Evolutionary conservation across 2,797 vertebrate genomes (phyloP), one percentile per base, ranked within the genome.

Genomic region (Melanotaenia maccullochi): DNA sequence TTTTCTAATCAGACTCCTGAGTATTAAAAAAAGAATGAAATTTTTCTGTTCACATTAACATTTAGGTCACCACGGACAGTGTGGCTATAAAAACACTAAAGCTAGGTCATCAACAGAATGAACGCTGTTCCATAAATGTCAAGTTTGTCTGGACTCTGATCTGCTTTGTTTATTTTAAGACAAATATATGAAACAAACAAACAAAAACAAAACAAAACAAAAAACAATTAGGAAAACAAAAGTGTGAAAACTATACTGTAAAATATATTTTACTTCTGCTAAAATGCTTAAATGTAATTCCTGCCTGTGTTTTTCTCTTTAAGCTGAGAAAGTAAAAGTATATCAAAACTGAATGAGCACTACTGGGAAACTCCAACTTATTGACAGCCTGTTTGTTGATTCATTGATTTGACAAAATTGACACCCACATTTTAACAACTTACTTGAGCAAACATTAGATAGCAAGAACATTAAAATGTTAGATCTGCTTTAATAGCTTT

Each of bases 121-220:
- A 54, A 66, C 47, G 40, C 61, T 1, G 9, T 36, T 54, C 59
- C 14, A n/a, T 5, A 52, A 65, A 30, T 65, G 74, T 35, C 20
- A 40, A 9, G 7, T 49, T 47, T 32, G n/a, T 65, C 62, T 25
- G 18, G 58, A 71, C 61, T 65, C 58, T 28, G 20, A 28, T 47
- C 12, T 32, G 47, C 33, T 55, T 60, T 73, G 30, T 5, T 5
- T 40, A 16, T 20, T 36, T 70, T 77, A 4, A 70, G 47, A 68
- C 55, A 38, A 25, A 40, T 5, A 56, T 30, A n/a, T n/a, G 40
- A 22, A 22, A 22, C 20, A 30, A n/a, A 4, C 12, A 16, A 42
- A 42, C 6, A 16, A 18, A 55, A 55, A 30, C 28, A 30, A 30
- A 30, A 30, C 28, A 54, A 36, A 18, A 7, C 2, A 36, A 9